phyloP scores from a whole-genome alignment of 2,888 invertebrate genomes.

The Rugalucina vietnamica region DNA sequence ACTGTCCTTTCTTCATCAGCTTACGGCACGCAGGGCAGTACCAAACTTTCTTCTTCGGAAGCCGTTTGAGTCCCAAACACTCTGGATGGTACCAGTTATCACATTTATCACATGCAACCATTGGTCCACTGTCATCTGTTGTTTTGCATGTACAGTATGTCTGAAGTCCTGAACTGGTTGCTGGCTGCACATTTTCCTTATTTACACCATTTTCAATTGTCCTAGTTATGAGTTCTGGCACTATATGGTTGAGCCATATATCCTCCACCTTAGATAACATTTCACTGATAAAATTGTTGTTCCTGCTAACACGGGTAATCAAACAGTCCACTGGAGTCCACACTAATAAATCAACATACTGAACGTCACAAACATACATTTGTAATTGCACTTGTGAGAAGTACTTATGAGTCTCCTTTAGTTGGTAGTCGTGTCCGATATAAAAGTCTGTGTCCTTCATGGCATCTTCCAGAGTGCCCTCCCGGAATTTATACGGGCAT shows the following conservation, averaged over 20 bases:
- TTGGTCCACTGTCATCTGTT: background rate
- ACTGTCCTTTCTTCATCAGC: background rate
- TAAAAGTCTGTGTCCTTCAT: background rate
- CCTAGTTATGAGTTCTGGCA: slow-evolving; percentile 9
- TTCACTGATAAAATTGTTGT: background rate
- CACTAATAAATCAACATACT: background rate
- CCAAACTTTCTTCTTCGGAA: background rate
- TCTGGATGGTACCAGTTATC: background rate
- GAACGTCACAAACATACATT: background rate
- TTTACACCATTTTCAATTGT: background rate
- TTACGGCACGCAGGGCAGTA: background rate
- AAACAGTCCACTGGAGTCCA: background rate
- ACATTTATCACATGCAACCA: background rate
- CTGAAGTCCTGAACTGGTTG: background rate
- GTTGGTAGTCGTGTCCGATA: background rate
- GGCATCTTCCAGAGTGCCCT: background rate
- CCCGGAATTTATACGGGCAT: background rate
- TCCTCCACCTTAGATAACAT: background rate
- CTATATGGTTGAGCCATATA: background rate
- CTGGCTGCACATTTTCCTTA: background rate
- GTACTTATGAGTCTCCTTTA: background rate
- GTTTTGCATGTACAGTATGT: background rate
- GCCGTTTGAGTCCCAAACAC: background rate
- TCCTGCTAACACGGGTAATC: background rate
- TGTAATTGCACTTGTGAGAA: background rate